Evolutionary conservation across 2,888 invertebrate species (phyloP).

Genomic region (Embidobia sp.): DNA sequence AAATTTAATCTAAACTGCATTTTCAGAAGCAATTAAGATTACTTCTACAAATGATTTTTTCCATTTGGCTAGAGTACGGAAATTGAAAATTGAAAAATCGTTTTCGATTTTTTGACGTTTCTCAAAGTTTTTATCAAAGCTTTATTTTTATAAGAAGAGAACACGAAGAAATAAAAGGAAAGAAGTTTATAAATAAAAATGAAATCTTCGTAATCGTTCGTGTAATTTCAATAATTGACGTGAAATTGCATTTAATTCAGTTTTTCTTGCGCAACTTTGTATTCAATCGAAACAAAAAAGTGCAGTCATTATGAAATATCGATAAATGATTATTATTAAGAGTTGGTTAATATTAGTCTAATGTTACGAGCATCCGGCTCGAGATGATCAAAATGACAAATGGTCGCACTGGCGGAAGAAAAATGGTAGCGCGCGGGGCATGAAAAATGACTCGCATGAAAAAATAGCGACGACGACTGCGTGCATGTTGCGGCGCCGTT

Average conservation of each 20-base stretch:
- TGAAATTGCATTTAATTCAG: neutral
- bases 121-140: too few species aligned
- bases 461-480: conserved; percentile 25
- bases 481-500: conserved; percentile 45
- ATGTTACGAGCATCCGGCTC: conserved; percentile 57
- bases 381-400: conserved; percentile 64
- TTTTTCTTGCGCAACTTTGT: conserved; percentile 4
- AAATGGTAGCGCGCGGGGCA: conserved; percentile 38
- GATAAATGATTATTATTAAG: conserved; percentile 56
- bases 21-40: too few species aligned
- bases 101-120: too few species aligned
- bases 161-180: too few species aligned
- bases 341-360: conserved; percentile 54
- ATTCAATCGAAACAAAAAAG: conserved; percentile 16
- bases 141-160: too few species aligned
- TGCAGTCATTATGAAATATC: conserved; percentile 30
- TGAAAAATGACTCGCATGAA: conserved; percentile 62
- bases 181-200: too few species aligned
- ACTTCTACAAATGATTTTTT: too few species aligned
- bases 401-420: conserved; percentile 53
- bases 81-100: too few species aligned
- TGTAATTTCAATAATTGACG: too few species aligned
- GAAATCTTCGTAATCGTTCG: too few species aligned
- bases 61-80: too few species aligned
- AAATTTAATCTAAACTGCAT: too few species aligned